phyloP scores from a whole-genome alignment of 1,140 invertebrate genomes.

The Drosophila elegans region DNA sequence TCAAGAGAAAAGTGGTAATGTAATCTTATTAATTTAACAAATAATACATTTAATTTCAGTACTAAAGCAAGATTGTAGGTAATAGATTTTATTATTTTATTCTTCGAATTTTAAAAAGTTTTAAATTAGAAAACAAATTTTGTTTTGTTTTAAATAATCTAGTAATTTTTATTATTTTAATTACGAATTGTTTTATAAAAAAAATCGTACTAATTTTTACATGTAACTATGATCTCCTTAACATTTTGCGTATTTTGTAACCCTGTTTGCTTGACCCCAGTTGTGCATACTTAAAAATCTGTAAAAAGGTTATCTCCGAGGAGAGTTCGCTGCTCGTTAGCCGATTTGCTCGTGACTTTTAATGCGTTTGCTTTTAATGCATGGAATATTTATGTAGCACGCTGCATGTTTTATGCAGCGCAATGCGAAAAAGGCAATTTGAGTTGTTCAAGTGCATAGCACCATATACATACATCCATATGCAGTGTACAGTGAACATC shows the following conservation, averaged over 20 bases:
- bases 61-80: too few species aligned
- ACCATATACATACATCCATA: constrained; percentile 59
- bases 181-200: too few species aligned
- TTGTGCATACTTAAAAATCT: constrained; percentile 37
- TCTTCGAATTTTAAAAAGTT: too few species aligned
- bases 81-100: too few species aligned
- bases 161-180: too few species aligned
- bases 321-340: constrained; percentile 45
- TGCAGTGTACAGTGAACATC: constrained; percentile 23
- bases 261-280: not conserved
- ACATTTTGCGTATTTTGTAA: too few species aligned
- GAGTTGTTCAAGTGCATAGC: constrained; percentile 70
- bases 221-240: not conserved
- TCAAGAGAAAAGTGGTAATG: not conserved
- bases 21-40: too few species aligned
- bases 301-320: constrained; percentile 73
- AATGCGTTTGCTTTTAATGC: constrained; percentile 69
- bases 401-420: constrained; percentile 69
- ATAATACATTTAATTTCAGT: too few species aligned
- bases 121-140: too few species aligned
- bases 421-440: constrained; percentile 58
- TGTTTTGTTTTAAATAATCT: too few species aligned
- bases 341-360: constrained; percentile 56
- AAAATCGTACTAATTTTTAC: too few species aligned
- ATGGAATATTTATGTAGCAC: constrained; percentile 69